Percentiles rank a stretch among this genome's conserved stretches.
phyloP scores from a whole-genome alignment of 1,140 invertebrate species.

The Bombus superbus region DNA sequence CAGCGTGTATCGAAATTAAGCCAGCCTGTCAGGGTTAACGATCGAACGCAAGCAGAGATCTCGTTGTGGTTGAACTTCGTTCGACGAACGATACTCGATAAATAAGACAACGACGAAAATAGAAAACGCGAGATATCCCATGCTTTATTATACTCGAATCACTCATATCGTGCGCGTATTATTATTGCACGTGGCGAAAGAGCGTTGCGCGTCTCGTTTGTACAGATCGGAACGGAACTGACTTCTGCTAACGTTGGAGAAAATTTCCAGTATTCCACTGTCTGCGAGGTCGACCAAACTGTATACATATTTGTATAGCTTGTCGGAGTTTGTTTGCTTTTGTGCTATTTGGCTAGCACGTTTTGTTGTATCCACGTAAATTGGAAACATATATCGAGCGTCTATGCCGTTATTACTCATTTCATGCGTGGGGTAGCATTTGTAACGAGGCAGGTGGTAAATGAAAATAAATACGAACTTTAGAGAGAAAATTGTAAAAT shows the following conservation, averaged over 20 bases:
- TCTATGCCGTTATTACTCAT: neutral
- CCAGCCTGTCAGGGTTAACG: too few species aligned
- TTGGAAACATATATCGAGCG: neutral
- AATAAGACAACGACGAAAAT: neutral
- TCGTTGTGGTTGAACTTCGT: neutral
- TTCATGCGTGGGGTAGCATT: neutral
- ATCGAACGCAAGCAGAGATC: neutral
- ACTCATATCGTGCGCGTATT: neutral
- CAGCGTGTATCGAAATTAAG: neutral
- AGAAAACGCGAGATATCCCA: neutral
- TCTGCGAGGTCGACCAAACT: neutral
- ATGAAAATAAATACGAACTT: neutral
- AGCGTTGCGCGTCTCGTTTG: neutral
- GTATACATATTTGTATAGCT: neutral
- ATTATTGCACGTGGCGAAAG: neutral
- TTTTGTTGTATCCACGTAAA: neutral
- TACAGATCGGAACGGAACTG: neutral
- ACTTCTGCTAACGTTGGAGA: conserved; percentile 2
- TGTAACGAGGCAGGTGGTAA: neutral
- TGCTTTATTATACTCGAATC: neutral
- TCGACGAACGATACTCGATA: neutral
- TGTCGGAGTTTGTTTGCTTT: neutral
- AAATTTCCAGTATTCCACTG: neutral
- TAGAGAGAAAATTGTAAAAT: too few species aligned
- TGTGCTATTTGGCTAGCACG: neutral